Percentiles rank a stretch among this genome's conserved stretches.
phyloP scores from a whole-genome alignment of 2,888 invertebrate genomes.

The Petrolisthes manimaculis region DNA sequence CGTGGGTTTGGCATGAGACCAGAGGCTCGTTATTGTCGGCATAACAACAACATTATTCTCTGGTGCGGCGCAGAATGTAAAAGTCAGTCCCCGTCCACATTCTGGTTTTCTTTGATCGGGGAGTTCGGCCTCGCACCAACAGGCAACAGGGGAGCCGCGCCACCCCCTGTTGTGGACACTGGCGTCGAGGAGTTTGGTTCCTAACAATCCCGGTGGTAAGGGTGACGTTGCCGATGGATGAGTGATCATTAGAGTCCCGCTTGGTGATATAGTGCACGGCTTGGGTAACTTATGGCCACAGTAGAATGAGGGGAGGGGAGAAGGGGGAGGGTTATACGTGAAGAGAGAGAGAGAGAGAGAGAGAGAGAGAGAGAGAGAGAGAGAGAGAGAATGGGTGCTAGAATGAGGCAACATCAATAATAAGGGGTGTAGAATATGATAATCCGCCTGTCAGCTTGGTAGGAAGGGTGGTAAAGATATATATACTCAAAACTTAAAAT shows the following conservation, averaged over 20 bases:
- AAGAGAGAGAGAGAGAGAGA: background rate
- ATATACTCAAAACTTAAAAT: background rate
- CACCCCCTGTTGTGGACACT: constrained; percentile 18
- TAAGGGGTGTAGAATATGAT: background rate
- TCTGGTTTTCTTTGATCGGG: constrained; percentile 17
- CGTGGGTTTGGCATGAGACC: background rate
- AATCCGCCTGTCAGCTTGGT: no score
- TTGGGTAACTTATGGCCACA: constrained; percentile 25
- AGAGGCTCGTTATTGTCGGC: constrained; percentile 13
- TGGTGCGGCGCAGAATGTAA: constrained; percentile 3
- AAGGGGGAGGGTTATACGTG: constrained; percentile 16
- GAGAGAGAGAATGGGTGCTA: constrained; percentile 23
- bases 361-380: background rate
- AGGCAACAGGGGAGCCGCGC: constrained; percentile 28
- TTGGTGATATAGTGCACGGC: constrained; percentile 40
- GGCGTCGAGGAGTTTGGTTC: background rate
- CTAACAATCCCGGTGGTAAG: background rate
- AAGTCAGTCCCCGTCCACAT: background rate
- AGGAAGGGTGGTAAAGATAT: background rate
- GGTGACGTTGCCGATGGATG: background rate
- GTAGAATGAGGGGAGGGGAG: constrained; percentile 30
- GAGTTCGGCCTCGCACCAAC: constrained; percentile 31
- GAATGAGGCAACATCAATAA: constrained; percentile 20
- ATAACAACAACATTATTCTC: constrained; percentile 32
- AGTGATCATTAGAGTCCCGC: constrained; percentile 31